Conservation (phyloP, 2,113 vertebrate species). For the Formicarius rufipectus region DNA sequence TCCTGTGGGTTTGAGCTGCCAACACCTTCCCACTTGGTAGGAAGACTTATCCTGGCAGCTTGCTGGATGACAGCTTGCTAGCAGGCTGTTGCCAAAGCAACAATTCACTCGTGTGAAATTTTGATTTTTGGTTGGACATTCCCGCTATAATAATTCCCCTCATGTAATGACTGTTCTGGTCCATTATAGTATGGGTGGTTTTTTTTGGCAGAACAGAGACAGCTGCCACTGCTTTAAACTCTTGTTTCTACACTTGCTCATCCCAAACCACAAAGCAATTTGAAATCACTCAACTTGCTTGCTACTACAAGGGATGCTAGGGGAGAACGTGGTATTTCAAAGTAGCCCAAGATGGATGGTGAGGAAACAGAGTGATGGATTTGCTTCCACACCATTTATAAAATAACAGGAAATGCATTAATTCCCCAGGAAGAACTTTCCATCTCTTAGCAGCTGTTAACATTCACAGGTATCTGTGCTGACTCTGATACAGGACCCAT, state of each 20-base stretch:
- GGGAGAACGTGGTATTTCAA: background rate
- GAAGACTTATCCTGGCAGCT: conserved; percentile 23
- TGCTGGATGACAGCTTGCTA: conserved; percentile 31
- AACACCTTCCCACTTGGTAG: background rate
- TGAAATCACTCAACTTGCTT: background rate
- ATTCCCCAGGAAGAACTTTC: background rate
- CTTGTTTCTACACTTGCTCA: background rate
- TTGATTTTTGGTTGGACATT: conserved; percentile 11
- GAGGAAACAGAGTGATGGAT: background rate
- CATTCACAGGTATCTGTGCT: background rate
- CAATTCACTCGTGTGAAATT: background rate
- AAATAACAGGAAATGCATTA: background rate
- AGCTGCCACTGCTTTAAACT: background rate
- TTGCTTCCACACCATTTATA: background rate
- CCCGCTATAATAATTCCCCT: background rate
- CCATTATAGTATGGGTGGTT: fast-evolving
- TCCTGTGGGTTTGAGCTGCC: background rate
- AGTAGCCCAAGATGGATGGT: background rate
- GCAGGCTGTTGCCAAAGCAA: background rate
- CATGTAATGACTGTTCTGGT: background rate
- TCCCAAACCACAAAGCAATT: background rate
- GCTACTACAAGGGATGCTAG: background rate
- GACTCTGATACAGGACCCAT: background rate
- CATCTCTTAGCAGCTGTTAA: background rate
- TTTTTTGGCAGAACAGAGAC: background rate